Conservation (phyloP, 2,797 vertebrate species). For the Anniella stebbinsi region DNA sequence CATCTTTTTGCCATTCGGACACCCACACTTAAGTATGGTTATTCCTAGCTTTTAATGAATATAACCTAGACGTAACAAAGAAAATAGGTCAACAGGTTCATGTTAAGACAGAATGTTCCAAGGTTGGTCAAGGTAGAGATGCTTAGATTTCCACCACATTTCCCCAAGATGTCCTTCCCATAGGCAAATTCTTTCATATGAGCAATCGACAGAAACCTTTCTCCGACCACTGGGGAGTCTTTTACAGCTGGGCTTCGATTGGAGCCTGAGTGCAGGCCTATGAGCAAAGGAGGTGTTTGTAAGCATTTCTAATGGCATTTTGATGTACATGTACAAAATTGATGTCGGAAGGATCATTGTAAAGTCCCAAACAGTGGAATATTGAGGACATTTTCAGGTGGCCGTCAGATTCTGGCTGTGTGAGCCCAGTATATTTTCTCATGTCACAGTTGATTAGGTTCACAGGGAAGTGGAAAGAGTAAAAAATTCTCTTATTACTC, state of each 20-base stretch:
- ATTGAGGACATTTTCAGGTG: conserved; percentile 87
- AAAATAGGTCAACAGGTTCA: conserved; percentile 62
- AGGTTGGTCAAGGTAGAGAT: conserved; percentile 46
- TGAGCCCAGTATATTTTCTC: conserved; percentile 95
- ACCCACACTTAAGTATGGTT: no score
- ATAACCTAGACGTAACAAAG: conserved; percentile 35
- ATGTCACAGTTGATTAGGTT: conserved; percentile 99
- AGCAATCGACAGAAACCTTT: conserved; percentile 79
- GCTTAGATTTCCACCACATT: conserved; percentile 56
- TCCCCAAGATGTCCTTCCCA: conserved; percentile 70
- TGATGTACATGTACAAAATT: conserved; percentile 95
- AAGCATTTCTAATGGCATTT: conserved; percentile 98
- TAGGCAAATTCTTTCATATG: conserved; percentile 79
- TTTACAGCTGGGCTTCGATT: conserved; percentile 68
- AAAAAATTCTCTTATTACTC: conserved; percentile 88
- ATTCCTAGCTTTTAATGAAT: not conserved
- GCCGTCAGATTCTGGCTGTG: conserved; percentile 91
- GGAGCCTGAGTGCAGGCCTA: conserved; percentile 75
- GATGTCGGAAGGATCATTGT: conserved; percentile 88
- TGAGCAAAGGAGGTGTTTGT: conserved; percentile 85
- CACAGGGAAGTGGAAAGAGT: conserved; percentile 90
- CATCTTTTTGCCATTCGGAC: not conserved
- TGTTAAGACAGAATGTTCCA: conserved; percentile 58
- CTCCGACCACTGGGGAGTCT: conserved; percentile 74
- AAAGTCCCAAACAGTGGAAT: conserved; percentile 83